Conservation (phyloP, 2,888 invertebrate species). For the Temnothorax ravouxi region DNA sequence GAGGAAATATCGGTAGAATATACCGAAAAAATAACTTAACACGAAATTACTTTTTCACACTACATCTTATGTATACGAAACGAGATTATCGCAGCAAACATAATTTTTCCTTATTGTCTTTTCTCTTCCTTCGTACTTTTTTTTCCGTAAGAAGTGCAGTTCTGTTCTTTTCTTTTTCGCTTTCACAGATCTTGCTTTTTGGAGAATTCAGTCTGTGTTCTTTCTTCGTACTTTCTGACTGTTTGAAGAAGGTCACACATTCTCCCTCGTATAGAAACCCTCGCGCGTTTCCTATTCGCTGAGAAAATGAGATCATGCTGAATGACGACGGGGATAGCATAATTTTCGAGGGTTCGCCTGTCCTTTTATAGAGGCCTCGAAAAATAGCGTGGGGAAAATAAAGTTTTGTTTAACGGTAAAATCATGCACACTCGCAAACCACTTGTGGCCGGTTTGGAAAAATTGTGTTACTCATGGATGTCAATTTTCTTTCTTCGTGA, state of each 20-base stretch:
- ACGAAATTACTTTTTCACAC: conserved; percentile 40
- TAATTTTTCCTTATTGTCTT: conserved; percentile 63
- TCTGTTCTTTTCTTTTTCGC: conserved; percentile 23
- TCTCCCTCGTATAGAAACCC: conserved; percentile 59
- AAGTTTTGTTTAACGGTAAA: conserved; percentile 67
- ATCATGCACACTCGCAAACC: conserved; percentile 52
- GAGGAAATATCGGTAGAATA: not conserved
- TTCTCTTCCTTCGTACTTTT: conserved; percentile 10
- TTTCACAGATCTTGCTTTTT: conserved; percentile 26
- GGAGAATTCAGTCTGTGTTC: conserved; percentile 28
- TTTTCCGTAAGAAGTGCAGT: not conserved
- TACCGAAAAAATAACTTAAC: not conserved
- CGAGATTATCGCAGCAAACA: conserved; percentile 64
- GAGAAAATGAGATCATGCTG: conserved; percentile 74
- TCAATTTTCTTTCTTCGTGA: conserved; percentile 2
- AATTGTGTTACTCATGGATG: not conserved
- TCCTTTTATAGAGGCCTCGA: not conserved
- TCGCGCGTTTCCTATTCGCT: conserved; percentile 66
- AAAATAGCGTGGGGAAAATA: conserved; percentile 48
- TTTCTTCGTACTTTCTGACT: conserved; percentile 23
- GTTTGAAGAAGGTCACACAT: conserved; percentile 67
- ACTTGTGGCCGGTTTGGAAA: conserved; percentile 10
- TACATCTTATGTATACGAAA: conserved; percentile 47
- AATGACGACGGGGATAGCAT: conserved; percentile 59
- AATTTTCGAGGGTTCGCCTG: conserved; percentile 62